phyloP scores from a whole-genome alignment of 2,113 vertebrate species.

The Actenoides hombroni region DNA sequence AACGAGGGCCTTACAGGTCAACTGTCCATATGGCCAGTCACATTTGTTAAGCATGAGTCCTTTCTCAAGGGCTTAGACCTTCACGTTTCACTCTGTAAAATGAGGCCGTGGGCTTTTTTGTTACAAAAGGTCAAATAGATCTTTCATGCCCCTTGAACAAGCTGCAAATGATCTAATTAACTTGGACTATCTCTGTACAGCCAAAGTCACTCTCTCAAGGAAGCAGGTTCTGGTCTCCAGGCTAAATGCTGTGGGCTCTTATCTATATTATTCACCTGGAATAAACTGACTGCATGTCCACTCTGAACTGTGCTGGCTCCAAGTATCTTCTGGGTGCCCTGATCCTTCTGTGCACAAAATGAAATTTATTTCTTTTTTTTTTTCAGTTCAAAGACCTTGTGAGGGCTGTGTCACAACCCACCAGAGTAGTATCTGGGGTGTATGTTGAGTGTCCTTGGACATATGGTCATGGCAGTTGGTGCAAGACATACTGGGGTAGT shows the following conservation, averaged over 20 bases:
- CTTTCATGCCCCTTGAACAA: not conserved
- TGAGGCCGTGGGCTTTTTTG: not conserved
- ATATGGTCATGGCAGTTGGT: conserved; percentile 11
- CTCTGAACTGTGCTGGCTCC: not conserved
- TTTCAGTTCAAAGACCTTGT: not conserved
- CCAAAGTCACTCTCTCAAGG: not conserved
- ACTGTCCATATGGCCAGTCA: not conserved
- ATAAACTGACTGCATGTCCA: not conserved
- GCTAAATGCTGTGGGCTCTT: not conserved
- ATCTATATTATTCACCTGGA: not conserved
- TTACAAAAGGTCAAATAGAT: not conserved
- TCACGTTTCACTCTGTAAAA: not conserved
- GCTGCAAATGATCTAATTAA: not conserved
- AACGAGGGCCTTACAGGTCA: not conserved
- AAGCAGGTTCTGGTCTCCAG: not conserved
- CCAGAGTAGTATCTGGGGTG: not conserved
- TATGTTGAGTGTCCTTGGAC: not conserved
- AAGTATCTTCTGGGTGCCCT: not conserved
- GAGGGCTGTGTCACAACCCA: not conserved
- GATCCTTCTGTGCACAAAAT: not conserved
- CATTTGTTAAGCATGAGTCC: not conserved
- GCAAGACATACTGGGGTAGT: not conserved
- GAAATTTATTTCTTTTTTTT: not conserved
- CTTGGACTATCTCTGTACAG: not conserved
- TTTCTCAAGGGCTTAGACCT: not conserved